Conservation (phyloP, 2,797 vertebrate genomes). For the Lithobates sylvaticus region DNA sequence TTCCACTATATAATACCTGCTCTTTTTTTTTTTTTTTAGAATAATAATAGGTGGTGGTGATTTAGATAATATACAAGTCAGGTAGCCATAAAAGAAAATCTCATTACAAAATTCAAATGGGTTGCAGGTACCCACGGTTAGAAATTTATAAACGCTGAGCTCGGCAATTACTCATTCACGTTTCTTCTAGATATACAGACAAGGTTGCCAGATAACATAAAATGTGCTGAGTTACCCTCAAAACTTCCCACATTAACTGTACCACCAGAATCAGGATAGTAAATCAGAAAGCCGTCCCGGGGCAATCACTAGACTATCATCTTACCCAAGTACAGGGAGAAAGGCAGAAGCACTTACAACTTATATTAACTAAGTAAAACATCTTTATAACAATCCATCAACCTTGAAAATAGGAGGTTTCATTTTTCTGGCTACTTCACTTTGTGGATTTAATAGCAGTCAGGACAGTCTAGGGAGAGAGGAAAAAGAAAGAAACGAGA, state of each 20-base stretch:
- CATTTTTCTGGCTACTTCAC: conserved; percentile 46
- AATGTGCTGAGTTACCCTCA: conserved; percentile 58
- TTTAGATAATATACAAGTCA: conserved; percentile 60
- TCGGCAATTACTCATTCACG: conserved; percentile 53
- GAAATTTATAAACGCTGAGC: conserved; percentile 52
- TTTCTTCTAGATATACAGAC: conserved; percentile 51
- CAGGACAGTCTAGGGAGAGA: conserved; percentile 5
- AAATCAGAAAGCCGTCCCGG: conserved; percentile 54
- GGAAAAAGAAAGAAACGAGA: conserved; percentile 30
- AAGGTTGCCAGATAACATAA: conserved; percentile 63
- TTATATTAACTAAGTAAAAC: conserved; percentile 59
- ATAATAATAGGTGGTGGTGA: conserved; percentile 55
- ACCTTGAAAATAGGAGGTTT: conserved; percentile 38
- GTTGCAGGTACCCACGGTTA: conserved; percentile 40
- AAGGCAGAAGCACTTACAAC: conserved; percentile 48
- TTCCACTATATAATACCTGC: conserved; percentile 25
- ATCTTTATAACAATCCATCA: conserved; percentile 46
- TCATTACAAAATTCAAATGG: conserved; percentile 58
- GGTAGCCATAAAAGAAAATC: conserved; percentile 59
- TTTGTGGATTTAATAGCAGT: conserved; percentile 38
- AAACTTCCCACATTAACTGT: conserved; percentile 60
- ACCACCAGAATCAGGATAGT: conserved; percentile 57
- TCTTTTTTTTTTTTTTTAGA: conserved; percentile 44
- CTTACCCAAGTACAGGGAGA: conserved; percentile 36
- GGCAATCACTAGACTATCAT: conserved; percentile 55